Conservation (phyloP, 2,888 invertebrate genomes). For the Augiades crinisus region DNA sequence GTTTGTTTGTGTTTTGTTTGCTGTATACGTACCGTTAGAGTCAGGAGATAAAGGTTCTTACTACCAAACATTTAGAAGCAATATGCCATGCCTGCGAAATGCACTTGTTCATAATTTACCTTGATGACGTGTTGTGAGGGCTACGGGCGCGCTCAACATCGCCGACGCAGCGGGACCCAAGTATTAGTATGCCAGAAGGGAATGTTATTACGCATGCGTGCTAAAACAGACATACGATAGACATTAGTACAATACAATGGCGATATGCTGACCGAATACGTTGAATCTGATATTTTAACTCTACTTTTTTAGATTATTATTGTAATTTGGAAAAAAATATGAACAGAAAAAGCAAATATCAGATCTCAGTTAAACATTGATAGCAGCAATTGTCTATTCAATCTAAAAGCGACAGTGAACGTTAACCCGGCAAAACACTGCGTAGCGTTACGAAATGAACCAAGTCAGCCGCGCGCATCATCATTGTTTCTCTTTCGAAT, state of each 20-base stretch:
- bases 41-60: conserved; percentile 10
- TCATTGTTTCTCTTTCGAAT: conserved; percentile 45
- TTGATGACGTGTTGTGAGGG: conserved; percentile 54
- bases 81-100: conserved; percentile 45
- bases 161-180: conserved; percentile 66
- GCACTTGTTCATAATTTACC: conserved; percentile 49
- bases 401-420: conserved; percentile 53
- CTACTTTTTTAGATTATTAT: not conserved
- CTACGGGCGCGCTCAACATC: conserved; percentile 47
- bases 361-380: conserved; percentile 44
- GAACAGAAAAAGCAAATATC: conserved; percentile 42
- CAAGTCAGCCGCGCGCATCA: conserved; percentile 55
- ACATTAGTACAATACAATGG: conserved; percentile 57
- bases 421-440: conserved; percentile 52
- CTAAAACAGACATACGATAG: conserved; percentile 79
- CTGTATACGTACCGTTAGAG: conserved; percentile 23
- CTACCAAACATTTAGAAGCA: conserved; percentile 35
- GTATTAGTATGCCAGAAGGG: conserved; percentile 81
- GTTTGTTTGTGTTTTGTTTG: conserved; percentile 14
- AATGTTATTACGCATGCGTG: conserved; percentile 81
- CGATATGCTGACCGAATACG: conserved; percentile 24
- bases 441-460: conserved; percentile 62
- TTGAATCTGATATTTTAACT: conserved; percentile 30
- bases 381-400: conserved; percentile 45
- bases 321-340: not conserved